Evolutionary conservation across 2,797 vertebrate species (phyloP), one percentile per base, ranked within the genome.

Genomic region (Cephalopachus bancanus): DNA sequence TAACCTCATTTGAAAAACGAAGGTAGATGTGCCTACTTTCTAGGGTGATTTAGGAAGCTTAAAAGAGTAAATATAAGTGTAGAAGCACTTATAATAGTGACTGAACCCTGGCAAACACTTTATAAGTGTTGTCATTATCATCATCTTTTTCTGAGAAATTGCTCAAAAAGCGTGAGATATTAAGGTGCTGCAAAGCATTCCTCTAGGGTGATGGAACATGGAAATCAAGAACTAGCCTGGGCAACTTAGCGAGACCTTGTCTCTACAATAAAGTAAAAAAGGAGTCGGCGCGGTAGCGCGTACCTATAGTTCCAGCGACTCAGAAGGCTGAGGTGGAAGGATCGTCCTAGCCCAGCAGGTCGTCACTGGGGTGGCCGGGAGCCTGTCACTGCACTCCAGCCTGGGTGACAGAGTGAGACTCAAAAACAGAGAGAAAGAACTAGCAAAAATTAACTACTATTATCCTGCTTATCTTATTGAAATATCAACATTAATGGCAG

Each of bases 101-200:
- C 4, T 14, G 20, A 44, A 49, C 89, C 55, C 81, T 16, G 62
- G 37, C 24, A 88, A 91, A 57, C 8, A 33, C 44, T 60, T 60
- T 91, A 62, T 5, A 76, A 93, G 79, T 57, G 37, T 44, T 91
- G 4, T 74, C n/a, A 64, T 57, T 19, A 57, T 55, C n/a, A 51
- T 53, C 19, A 12, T 37, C 22, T 65, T 85, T 86, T 93, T 85
- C 83, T 74, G 89, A 80, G 64, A 93, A 94, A 89, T 92, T 76
- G 28, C 74, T 83, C 69, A 60, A 80, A 86, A 80, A 22, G 12
- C 10, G 30, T 51, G 76, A 76, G 19, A 10, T 3, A 49, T 64
- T 75, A 33, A 44, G 22, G 64, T 67, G 57, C 84, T 86, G 17
- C 57, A 89, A 89, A 95, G 65, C 59, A 71, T 64, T n/a, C 11